Percentiles rank a stretch among this genome's conserved stretches.
Evolutionary conservation across 2,797 vertebrate genomes (phyloP).

Genomic region (Sebastolobus altivelis): DNA sequence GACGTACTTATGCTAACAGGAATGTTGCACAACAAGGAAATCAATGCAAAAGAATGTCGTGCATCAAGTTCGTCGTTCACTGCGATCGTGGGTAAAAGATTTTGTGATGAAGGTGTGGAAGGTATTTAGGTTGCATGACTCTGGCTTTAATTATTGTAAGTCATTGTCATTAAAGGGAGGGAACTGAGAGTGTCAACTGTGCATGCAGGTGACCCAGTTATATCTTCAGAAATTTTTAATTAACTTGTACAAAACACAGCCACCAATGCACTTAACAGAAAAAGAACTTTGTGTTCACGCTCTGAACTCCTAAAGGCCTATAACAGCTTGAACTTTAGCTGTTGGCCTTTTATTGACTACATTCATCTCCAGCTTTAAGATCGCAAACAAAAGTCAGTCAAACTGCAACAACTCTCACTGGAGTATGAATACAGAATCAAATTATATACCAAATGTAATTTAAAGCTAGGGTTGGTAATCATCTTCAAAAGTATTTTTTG

Average conservation of each 20-base stretch:
- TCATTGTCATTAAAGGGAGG: not conserved
- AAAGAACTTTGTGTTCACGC: not conserved
- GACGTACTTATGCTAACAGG: accelerated
- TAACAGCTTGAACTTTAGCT: not conserved
- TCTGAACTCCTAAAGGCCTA: not conserved
- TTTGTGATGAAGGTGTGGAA: not conserved
- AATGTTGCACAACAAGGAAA: not conserved
- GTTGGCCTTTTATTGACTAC: not conserved
- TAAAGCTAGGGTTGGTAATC: no score
- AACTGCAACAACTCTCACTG: not conserved
- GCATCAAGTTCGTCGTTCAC: not conserved
- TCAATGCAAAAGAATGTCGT: not conserved
- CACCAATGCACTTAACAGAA: not conserved
- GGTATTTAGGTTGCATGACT: not conserved
- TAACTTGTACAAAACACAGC: not conserved
- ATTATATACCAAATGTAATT: not conserved
- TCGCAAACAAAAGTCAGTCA: not conserved
- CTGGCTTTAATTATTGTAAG: accelerated
- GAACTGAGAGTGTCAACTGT: not conserved
- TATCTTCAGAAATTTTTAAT: not conserved
- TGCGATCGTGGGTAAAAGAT: accelerated
- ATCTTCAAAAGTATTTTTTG: no score
- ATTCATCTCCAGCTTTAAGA: not conserved
- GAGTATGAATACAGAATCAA: not conserved
- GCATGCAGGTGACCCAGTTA: not conserved